These are phyloP conservation scores for Darevskia mixta DNA, from an alignment of 2,797 vertebrate genomes.

Conservation along the genomic window DNA sequence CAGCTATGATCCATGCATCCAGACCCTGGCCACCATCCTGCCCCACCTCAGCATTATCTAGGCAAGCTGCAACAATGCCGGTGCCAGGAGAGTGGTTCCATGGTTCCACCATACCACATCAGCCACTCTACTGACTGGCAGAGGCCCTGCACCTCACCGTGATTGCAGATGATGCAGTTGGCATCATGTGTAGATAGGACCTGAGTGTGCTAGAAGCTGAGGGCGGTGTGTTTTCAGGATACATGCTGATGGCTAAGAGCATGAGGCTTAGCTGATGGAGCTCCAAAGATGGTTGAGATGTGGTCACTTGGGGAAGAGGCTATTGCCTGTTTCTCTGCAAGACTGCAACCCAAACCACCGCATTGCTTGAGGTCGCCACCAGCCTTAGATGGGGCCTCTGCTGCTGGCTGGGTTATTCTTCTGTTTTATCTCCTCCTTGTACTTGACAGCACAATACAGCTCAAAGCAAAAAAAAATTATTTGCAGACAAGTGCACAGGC, in stretches of 20 bases:
- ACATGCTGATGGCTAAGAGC: background rate
- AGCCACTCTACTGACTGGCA: no score
- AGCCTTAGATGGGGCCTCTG: slow-evolving; percentile 47
- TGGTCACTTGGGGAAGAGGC: background rate
- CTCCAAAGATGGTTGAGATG: background rate
- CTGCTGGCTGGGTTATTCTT: slow-evolving; percentile 59
- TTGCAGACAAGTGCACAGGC: slow-evolving; percentile 62
- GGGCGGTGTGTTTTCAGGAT: background rate
- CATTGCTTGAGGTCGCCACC: background rate
- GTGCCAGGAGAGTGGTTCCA: no score
- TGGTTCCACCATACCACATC: no score
- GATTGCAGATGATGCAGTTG: no score
- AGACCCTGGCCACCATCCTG: no score
- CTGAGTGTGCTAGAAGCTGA: no score
- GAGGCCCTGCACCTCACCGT: no score
- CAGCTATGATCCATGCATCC: no score
- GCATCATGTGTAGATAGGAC: background rate
- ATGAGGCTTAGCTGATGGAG: background rate
- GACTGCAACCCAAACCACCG: background rate
- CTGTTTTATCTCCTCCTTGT: slow-evolving; percentile 72
- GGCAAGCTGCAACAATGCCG: no score
- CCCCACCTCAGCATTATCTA: no score
- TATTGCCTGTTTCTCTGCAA: background rate
- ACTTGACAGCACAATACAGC: slow-evolving; percentile 68
- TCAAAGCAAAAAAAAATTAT: slow-evolving; percentile 70